Evolutionary conservation across 2,797 vertebrate genomes (phyloP).

Genomic region (Meriones psammophilus): DNA sequence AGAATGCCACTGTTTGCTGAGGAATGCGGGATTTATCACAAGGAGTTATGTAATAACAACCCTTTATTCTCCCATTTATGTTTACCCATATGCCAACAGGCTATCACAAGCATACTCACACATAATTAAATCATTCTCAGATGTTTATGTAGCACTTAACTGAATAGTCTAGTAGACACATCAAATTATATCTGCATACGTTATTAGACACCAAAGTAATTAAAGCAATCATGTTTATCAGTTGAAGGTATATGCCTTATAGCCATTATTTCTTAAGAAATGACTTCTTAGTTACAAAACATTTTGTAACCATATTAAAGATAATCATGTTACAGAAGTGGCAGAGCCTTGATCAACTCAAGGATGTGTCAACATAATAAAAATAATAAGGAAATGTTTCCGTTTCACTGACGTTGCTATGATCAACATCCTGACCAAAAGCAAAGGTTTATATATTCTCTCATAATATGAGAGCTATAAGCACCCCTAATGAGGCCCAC

Average conservation of each 20-base stretch:
- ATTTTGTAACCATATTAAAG: slow-evolving; percentile 3
- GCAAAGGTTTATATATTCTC: not conserved
- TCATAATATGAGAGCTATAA: not conserved
- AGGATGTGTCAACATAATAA: not conserved
- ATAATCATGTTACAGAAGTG: not conserved
- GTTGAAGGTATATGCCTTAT: not conserved
- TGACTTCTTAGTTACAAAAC: slow-evolving; percentile 10
- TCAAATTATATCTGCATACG: not conserved
- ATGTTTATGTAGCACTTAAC: not conserved
- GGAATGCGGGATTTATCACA: not conserved
- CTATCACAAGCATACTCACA: not conserved
- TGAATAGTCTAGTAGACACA: not conserved
- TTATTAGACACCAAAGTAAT: not conserved
- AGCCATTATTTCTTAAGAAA: not conserved
- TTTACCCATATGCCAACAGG: not conserved
- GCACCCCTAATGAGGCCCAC: not conserved
- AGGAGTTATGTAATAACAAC: not conserved
- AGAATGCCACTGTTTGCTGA: not conserved
- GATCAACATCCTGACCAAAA: not conserved
- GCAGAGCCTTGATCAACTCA: not conserved
- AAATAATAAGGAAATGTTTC: not conserved
- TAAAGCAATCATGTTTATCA: not conserved
- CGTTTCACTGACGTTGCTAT: not conserved
- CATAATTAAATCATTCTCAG: not conserved
- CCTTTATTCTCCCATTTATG: not conserved